A percentile compares a stretch with the other conserved stretches of the same genome.
Conservation (phyloP, 2,113 vertebrate species). For the Colius striatus region DNA sequence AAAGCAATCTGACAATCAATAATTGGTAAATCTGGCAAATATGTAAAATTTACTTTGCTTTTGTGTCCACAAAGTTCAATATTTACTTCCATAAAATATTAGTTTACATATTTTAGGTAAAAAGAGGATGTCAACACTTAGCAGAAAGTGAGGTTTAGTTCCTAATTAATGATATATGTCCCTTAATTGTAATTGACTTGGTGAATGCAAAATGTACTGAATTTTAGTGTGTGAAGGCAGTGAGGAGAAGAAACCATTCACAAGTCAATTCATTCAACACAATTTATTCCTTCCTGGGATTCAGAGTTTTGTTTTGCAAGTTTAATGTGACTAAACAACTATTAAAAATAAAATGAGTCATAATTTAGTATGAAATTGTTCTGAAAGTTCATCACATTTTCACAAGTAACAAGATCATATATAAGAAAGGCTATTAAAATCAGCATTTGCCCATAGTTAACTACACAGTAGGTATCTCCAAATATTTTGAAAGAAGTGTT, state of each 20-base stretch:
- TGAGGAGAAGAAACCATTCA: background rate
- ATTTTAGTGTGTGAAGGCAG: background rate
- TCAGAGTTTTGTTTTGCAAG: background rate
- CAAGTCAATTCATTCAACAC: background rate
- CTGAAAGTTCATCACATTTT: background rate
- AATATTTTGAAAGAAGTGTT: constrained; percentile 18
- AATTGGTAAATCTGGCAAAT: background rate
- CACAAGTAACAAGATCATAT: background rate
- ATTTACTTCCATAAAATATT: background rate
- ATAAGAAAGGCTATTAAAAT: background rate
- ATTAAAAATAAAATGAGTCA: constrained; percentile 5
- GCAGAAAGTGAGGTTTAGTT: background rate
- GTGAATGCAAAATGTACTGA: background rate
- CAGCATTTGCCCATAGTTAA: constrained; percentile 17
- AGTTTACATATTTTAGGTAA: background rate
- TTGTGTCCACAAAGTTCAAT: fast-evolving
- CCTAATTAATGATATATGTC: background rate
- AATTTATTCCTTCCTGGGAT: background rate
- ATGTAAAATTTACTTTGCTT: background rate
- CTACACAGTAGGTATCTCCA: constrained; percentile 18
- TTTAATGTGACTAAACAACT: background rate
- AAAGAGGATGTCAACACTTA: background rate
- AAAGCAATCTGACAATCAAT: background rate
- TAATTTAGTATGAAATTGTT: constrained; percentile 4
- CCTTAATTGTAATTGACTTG: background rate